A percentile compares a stretch with the other conserved stretches of the same genome.
phyloP scores from a whole-genome alignment of 1,140 invertebrate species.

The Diachasma alloeum region DNA sequence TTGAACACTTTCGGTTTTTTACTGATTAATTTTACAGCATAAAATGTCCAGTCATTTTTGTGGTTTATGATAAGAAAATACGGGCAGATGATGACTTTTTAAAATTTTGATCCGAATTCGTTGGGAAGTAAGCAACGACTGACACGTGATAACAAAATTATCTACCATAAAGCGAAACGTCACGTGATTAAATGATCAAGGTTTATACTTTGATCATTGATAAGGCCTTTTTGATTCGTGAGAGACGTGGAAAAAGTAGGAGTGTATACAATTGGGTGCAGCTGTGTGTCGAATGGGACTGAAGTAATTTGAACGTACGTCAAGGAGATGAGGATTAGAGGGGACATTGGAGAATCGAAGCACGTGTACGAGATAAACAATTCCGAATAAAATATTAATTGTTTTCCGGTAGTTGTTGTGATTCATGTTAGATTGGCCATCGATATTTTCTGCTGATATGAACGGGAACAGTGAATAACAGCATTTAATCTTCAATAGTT shows the following conservation, averaged over 20 bases:
- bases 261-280: not conserved
- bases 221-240: constrained; percentile 1
- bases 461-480: too few relatives aligned
- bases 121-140: not conserved
- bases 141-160: constrained; percentile 17
- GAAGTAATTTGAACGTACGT: not conserved
- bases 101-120: not conserved
- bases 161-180: constrained; percentile 3
- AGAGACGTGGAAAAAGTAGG: not conserved
- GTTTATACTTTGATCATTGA: constrained; percentile 15
- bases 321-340: not conserved
- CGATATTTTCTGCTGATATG: too few relatives aligned
- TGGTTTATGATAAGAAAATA: not conserved
- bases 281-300: not conserved
- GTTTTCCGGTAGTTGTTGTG: not conserved
- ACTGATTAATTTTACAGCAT: too few relatives aligned
- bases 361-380: too few relatives aligned
- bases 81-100: not conserved
- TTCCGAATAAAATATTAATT: not conserved
- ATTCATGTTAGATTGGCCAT: not conserved
- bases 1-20: too few relatives aligned
- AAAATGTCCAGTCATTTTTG: not conserved
- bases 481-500: too few relatives aligned
- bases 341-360: too few relatives aligned
- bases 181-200: constrained; percentile 21